Evolutionary conservation across 2,113 vertebrate genomes (phyloP).

Genomic region (Oxyura jamaicensis): DNA sequence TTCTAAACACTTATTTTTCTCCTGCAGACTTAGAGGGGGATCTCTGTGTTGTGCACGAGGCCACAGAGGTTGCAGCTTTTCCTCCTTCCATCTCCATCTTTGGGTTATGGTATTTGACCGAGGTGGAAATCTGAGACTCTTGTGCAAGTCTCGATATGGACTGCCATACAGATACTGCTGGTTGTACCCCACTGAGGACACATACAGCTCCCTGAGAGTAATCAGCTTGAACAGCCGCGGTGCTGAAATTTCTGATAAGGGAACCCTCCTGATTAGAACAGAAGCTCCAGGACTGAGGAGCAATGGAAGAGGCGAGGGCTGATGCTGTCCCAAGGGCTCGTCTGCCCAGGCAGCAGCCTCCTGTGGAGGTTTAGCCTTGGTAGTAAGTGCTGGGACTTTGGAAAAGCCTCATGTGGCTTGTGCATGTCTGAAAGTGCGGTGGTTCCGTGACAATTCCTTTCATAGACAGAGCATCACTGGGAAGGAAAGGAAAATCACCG

Average conservation of each 20-base stretch:
- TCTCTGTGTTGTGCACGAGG: not conserved
- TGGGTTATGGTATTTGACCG: not conserved
- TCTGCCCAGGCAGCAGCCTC: not conserved
- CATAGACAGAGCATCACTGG: not conserved
- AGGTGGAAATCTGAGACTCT: not conserved
- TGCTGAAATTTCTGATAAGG: not conserved
- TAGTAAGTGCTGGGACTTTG: not conserved
- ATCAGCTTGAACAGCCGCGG: not conserved
- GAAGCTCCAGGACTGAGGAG: not conserved
- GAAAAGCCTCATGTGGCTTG: not conserved
- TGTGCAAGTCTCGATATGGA: fast-evolving
- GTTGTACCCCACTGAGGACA: not conserved
- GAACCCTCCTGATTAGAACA: not conserved
- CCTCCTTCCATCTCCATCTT: not conserved
- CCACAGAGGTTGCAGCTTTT: not conserved
- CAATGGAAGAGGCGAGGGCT: not conserved
- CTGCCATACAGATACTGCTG: fast-evolving
- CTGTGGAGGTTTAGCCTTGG: not conserved
- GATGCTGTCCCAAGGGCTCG: not conserved
- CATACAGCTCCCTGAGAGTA: not conserved
- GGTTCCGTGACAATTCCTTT: not conserved
- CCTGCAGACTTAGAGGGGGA: not conserved
- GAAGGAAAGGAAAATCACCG: not conserved
- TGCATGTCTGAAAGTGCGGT: fast-evolving
- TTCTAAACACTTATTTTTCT: not conserved